phyloP scores from a whole-genome alignment of 2,888 invertebrate species.

The Nebria salina region DNA sequence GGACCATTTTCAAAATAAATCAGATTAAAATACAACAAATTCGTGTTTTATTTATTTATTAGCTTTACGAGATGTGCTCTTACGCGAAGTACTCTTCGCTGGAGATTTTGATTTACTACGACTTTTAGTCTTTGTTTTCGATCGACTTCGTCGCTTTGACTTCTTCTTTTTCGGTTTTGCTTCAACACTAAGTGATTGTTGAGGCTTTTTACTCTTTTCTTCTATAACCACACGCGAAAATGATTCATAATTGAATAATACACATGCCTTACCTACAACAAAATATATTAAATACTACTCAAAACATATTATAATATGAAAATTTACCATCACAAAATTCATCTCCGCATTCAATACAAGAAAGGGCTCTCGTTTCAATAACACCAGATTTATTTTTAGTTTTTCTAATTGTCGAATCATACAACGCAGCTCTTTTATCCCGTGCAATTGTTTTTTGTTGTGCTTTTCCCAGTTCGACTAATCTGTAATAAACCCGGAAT shows the following conservation, averaged over 20 bases:
- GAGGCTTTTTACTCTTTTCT: slow-evolving; percentile 55
- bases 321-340: slow-evolving; percentile 80
- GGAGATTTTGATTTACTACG: slow-evolving; percentile 53
- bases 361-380: slow-evolving; percentile 78
- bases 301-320: not conserved
- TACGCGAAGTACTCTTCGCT: slow-evolving; percentile 51
- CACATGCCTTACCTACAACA: slow-evolving; percentile 65
- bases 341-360: slow-evolving; percentile 84
- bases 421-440: slow-evolving; percentile 73
- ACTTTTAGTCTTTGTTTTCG: slow-evolving; percentile 55
- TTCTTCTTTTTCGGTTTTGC: slow-evolving; percentile 56
- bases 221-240: slow-evolving; percentile 61
- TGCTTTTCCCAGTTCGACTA: slow-evolving; percentile 84
- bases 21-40: slow-evolving; percentile 52
- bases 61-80: slow-evolving; percentile 48
- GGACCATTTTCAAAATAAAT: slow-evolving; percentile 55
- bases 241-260: slow-evolving; percentile 68
- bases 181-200: slow-evolving; percentile 50
- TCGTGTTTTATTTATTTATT: slow-evolving; percentile 52
- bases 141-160: slow-evolving; percentile 55
- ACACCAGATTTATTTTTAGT: slow-evolving; percentile 87
- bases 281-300: not conserved
- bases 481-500: slow-evolving; percentile 60
- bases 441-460: slow-evolving; percentile 76
- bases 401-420: slow-evolving; percentile 75